Evolutionary conservation across 92 coral and sea anemone genomes (phyloP).

Genomic region (Blastomussa wellsi): DNA sequence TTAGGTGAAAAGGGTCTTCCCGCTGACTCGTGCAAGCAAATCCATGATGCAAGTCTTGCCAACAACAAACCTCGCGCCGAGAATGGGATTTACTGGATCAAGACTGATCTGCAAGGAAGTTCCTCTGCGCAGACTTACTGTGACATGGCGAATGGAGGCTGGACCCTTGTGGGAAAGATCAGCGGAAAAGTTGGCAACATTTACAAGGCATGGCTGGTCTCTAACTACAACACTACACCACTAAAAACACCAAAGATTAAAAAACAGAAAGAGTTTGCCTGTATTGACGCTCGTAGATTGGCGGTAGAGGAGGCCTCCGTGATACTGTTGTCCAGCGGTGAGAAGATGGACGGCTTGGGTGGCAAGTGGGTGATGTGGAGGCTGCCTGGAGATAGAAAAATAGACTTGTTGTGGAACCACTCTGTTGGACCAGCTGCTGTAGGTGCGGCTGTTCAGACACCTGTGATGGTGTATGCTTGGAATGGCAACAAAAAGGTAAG

Average conservation of each 20-base stretch:
- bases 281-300: conserved; percentile 17
- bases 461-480: conserved; percentile 56
- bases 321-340: conserved; percentile 65
- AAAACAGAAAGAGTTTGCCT: neutral
- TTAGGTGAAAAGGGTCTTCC: conserved; percentile 49
- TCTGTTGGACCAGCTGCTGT: conserved; percentile 44
- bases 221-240: conserved; percentile 43
- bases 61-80: conserved; percentile 43
- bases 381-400: conserved; percentile 46
- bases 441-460: conserved; percentile 23
- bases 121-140: conserved; percentile 70
- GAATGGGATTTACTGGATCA: conserved; percentile 84
- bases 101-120: conserved; percentile 51
- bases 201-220: conserved; percentile 68
- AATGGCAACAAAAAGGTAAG: conserved; percentile 54
- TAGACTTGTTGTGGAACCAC: conserved; percentile 52
- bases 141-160: conserved; percentile 83
- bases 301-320: conserved; percentile 19
- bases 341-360: conserved; percentile 38
- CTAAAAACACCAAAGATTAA: conserved; percentile 46
- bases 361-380: conserved; percentile 65
- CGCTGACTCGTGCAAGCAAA: conserved; percentile 84
- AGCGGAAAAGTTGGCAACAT: conserved; percentile 72
- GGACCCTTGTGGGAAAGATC: conserved; percentile 89
- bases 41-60: conserved; percentile 60